Percentiles rank a stretch among this genome's conserved stretches.
These are phyloP conservation scores for Xylota segnis DNA, from an alignment of 2,888 invertebrate genomes.

Conservation along the genomic window DNA sequence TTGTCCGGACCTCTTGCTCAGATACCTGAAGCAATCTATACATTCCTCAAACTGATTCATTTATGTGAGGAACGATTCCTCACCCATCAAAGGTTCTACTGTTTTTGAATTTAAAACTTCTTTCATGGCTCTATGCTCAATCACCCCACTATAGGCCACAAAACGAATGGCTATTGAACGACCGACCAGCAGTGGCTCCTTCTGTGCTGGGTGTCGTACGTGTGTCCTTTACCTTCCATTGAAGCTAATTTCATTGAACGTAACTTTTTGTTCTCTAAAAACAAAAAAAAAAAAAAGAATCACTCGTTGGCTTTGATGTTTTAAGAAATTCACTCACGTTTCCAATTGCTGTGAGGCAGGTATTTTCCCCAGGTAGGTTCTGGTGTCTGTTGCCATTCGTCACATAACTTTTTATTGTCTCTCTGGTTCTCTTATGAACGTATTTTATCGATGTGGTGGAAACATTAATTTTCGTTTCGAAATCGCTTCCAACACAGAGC, in stretches of 20 bases:
- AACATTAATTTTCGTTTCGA: constrained; percentile 22
- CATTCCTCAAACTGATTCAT: constrained; percentile 27
- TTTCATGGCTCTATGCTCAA: neutral
- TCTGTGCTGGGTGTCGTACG: constrained; percentile 5
- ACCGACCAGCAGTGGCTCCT: neutral
- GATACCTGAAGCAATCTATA: constrained; percentile 14
- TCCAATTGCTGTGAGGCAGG: constrained; percentile 41
- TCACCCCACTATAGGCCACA: constrained; percentile 20
- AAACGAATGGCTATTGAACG: constrained; percentile 20
- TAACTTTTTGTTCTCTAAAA: neutral
- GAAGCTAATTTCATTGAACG: constrained; percentile 30
- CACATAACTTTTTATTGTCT: constrained; percentile 47
- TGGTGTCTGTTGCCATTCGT: constrained; percentile 39
- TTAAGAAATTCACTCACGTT: constrained; percentile 54
- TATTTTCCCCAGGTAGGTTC: constrained; percentile 14
- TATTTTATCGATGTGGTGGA: neutral
- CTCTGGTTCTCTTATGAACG: neutral
- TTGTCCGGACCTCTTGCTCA: neutral
- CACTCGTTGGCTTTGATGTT: constrained; percentile 4
- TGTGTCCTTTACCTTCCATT: constrained; percentile 23
- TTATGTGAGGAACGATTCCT: constrained; percentile 20
- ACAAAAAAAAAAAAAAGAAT: neutral
- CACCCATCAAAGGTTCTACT: neutral
- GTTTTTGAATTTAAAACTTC: constrained; percentile 6
- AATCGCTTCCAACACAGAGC: neutral